Base-by-base conservation (phyloP, 2,797 vertebrate genomes). In the Decapterus maruadsi region DNA sequence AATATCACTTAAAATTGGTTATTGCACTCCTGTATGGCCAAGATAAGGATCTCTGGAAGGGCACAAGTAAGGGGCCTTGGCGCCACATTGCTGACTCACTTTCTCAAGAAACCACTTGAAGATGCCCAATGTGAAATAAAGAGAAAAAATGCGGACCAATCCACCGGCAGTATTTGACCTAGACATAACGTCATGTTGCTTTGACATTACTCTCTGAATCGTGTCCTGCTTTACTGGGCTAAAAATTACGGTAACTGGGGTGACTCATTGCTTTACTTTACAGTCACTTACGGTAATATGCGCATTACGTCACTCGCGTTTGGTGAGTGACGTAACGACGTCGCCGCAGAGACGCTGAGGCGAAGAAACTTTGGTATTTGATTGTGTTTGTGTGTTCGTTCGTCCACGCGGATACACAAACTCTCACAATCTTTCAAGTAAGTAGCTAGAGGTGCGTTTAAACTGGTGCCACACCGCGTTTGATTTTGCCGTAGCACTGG, bases 241-340 rank as follows among this genome's bases (percentile, higher is more conserved):
- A 26, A 56, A 1, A 9, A 61, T 86, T 89, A 81, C 75, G 61
- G 76, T 83, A 87, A 68, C 1, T 26, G 53, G 19, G 34, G n/a
- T 80, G 43, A 68, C 34, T 80, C 77, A 71, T 48, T 26, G 68
- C 62, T 7, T 40, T 45, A 19, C 59, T 69, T 10, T 3, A 69
- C 55, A 4, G 8, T 43, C 1, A 2, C 3, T 78, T 84, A 82
- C 78, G 77, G 84, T 87, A 82, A 78, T 20, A 4, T 4, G 17
- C 1, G 2, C 29, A 20, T 65, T 29, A 72, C 40, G 38, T 66
- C 13, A 70, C 0, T 48, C 8, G 13, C 17, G 42, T 42, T 42
- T 36, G 34, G 34, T 8, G 34, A 36, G 2, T 43, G 42, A 43
- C 42, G 12, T 43, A 43, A 43, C 34, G 34, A 42, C 43, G 14